Conservation (phyloP, 2,113 vertebrate species). For the Dicerorhinus sumatrensis region DNA sequence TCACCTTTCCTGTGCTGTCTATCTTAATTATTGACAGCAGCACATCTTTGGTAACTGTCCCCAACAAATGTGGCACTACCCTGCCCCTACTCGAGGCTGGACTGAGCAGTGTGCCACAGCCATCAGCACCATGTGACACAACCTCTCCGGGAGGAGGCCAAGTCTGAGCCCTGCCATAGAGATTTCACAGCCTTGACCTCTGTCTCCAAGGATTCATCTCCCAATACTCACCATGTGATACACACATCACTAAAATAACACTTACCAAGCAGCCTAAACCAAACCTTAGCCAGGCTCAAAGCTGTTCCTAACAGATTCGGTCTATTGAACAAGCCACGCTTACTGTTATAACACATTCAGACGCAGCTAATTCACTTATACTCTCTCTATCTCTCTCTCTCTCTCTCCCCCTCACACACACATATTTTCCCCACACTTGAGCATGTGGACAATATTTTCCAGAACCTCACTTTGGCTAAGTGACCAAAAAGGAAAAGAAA, state of each 20-base stretch:
- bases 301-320: conserved; percentile 61
- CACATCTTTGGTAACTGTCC: not conserved
- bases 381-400: not conserved
- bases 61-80: not conserved
- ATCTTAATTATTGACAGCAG: not conserved
- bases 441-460: conserved; percentile 68
- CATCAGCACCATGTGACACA: conserved; percentile 16
- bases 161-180: conserved; percentile 2
- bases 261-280: conserved; percentile 58
- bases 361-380: not conserved
- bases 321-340: conserved; percentile 66
- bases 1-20: not conserved
- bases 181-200: conserved; percentile 41
- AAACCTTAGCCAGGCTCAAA: conserved; percentile 63
- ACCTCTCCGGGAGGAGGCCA: conserved; percentile 32
- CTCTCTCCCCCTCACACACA: not conserved
- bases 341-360: conserved; percentile 47
- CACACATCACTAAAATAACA: conserved; percentile 64
- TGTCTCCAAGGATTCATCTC: conserved; percentile 74
- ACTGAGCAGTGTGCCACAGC: not conserved
- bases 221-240: conserved; percentile 70
- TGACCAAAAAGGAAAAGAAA: conserved; percentile 70
- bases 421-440: not conserved
- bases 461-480: conserved; percentile 59
- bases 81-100: not conserved